Evolutionary conservation across 30 jellyfish, hydroid and myxozoan genomes (phyloP).

Genomic region (Morbakka virulenta): DNA sequence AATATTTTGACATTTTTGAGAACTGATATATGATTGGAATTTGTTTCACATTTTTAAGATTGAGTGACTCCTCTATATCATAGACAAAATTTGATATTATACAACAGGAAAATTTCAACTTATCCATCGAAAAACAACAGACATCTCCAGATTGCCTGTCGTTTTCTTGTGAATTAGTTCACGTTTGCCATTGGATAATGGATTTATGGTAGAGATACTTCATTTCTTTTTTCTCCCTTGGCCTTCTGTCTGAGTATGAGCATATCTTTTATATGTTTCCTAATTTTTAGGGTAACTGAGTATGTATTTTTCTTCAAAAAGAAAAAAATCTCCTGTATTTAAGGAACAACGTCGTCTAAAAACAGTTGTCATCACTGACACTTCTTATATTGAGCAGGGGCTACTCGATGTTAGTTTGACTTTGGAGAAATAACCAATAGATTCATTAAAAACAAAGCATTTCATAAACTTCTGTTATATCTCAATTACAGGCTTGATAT

Average conservation of each 20-base stretch:
- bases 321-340: too few species aligned
- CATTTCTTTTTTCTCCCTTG: background rate
- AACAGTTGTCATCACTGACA: too few species aligned
- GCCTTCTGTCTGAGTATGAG: background rate
- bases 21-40: background rate
- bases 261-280: background rate
- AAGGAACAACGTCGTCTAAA: too few species aligned
- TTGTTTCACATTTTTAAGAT: background rate
- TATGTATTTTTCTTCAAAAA: too few species aligned
- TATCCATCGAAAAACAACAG: background rate
- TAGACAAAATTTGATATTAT: background rate
- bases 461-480: too few species aligned
- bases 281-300: background rate
- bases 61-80: background rate
- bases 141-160: background rate
- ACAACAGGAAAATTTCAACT: background rate
- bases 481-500: too few species aligned
- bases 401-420: too few species aligned
- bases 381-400: too few species aligned
- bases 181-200: background rate
- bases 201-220: background rate
- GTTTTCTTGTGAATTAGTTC: background rate
- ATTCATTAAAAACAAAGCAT: too few species aligned
- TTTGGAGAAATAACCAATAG: too few species aligned
- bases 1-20: background rate